Conservation (phyloP, 2,888 invertebrate genomes). For the Drosophila birchii region DNA sequence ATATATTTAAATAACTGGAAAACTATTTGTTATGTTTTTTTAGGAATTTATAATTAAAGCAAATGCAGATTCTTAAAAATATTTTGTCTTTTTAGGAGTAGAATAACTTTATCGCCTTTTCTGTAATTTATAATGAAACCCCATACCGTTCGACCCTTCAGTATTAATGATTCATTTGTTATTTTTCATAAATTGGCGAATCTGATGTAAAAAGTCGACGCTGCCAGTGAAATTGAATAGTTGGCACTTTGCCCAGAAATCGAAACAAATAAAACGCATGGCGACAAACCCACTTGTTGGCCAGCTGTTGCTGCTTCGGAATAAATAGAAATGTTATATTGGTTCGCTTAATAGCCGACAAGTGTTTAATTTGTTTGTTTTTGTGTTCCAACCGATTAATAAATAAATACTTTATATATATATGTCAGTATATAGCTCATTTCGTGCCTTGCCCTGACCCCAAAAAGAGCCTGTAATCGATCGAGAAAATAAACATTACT, state of each 20-base stretch:
- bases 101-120: too few relatives aligned
- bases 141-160: neutral
- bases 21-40: neutral
- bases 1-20: neutral
- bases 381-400: constrained; percentile 25
- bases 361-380: constrained; percentile 50
- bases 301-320: constrained; percentile 29
- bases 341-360: constrained; percentile 46
- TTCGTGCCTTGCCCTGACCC: constrained; percentile 33
- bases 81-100: too few relatives aligned
- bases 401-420: constrained; percentile 21
- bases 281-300: constrained; percentile 43
- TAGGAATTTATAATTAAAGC: neutral
- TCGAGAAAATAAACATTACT: constrained; percentile 13
- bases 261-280: constrained; percentile 29
- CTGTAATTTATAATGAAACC: neutral
- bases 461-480: constrained; percentile 19
- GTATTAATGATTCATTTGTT: constrained; percentile 4
- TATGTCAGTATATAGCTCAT: constrained; percentile 17
- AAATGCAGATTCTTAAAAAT: too few relatives aligned
- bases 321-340: constrained; percentile 42
- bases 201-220: constrained; percentile 1
- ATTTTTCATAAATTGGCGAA: constrained; percentile 19
- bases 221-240: constrained; percentile 30
- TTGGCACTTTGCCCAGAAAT: constrained; percentile 37